Percentiles rank a stretch among this genome's conserved stretches.
Conservation (phyloP, 2,113 vertebrate species). For the Marmota flaviventris region DNA sequence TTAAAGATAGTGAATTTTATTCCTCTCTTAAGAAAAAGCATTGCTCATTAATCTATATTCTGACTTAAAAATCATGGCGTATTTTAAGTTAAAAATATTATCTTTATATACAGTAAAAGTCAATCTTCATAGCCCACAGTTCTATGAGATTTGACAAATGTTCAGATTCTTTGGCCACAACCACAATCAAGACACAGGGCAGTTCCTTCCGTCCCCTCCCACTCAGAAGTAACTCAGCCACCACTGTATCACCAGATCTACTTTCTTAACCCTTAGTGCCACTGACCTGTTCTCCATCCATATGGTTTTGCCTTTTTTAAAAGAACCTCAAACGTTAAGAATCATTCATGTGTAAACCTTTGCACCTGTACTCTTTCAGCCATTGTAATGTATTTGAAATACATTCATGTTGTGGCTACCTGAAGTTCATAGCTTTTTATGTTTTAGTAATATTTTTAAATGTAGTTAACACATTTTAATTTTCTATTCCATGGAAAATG, state of each 20-base stretch:
- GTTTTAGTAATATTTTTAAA: slow-evolving; percentile 6
- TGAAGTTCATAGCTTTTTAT: neutral
- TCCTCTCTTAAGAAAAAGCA: slow-evolving; percentile 10
- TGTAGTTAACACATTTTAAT: neutral
- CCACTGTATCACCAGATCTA: neutral
- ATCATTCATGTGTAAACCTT: neutral
- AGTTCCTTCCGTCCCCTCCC: neutral
- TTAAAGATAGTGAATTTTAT: slow-evolving; percentile 54
- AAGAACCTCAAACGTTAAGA: neutral
- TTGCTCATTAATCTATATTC: neutral
- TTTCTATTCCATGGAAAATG: neutral
- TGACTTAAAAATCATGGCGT: neutral
- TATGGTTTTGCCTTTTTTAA: neutral
- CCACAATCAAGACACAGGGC: neutral
- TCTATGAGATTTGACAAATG: slow-evolving; percentile 13
- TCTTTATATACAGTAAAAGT: slow-evolving; percentile 33
- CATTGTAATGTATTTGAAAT: slow-evolving; percentile 10
- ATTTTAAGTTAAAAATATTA: neutral
- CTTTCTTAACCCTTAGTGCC: neutral
- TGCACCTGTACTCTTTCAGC: neutral
- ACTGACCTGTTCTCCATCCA: neutral
- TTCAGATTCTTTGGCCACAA: neutral
- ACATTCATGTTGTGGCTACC: neutral
- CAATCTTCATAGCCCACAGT: neutral
- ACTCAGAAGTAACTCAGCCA: too few relatives aligned